A percentile compares a stretch with the other conserved stretches of the same genome.
phyloP scores from a whole-genome alignment of 2,113 vertebrate species.

The Himantopus leucocephalus region DNA sequence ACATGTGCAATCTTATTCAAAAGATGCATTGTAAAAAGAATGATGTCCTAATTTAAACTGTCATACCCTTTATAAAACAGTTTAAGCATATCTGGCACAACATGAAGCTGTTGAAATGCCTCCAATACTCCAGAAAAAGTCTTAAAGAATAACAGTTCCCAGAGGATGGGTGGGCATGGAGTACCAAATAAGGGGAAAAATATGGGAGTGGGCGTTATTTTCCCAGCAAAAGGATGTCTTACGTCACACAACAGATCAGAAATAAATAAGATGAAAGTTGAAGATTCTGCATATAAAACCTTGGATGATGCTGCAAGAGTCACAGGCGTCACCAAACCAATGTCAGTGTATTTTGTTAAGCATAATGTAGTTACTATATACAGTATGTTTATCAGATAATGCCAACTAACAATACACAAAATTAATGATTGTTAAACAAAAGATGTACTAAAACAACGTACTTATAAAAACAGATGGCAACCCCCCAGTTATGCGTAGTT shows the following conservation, averaged over 20 bases:
- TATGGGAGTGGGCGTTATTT: not conserved
- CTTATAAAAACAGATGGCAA: not conserved
- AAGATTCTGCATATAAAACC: not conserved
- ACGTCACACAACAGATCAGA: not conserved
- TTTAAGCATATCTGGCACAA: not conserved
- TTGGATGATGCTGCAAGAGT: not conserved
- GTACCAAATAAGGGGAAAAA: not conserved
- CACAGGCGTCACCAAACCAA: not conserved
- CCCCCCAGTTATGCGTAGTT: not conserved
- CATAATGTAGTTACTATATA: slow-evolving; percentile 1
- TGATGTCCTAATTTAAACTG: not conserved
- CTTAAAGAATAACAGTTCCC: not conserved
- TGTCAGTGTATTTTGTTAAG: slow-evolving; percentile 12
- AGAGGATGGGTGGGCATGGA: not conserved
- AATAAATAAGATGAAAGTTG: slow-evolving; percentile 60
- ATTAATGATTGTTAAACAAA: slow-evolving; percentile 4
- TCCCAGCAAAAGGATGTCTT: not conserved
- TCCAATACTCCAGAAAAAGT: not conserved
- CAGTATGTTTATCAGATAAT: not conserved
- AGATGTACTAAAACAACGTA: not conserved
- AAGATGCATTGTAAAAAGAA: not conserved
- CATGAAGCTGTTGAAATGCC: not conserved
- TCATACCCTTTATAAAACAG: not conserved
- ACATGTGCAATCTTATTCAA: not conserved
- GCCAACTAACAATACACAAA: not conserved